These are phyloP conservation scores for Phalangium opilio DNA, from an alignment of 2,888 invertebrate species.

Conservation along the genomic window DNA sequence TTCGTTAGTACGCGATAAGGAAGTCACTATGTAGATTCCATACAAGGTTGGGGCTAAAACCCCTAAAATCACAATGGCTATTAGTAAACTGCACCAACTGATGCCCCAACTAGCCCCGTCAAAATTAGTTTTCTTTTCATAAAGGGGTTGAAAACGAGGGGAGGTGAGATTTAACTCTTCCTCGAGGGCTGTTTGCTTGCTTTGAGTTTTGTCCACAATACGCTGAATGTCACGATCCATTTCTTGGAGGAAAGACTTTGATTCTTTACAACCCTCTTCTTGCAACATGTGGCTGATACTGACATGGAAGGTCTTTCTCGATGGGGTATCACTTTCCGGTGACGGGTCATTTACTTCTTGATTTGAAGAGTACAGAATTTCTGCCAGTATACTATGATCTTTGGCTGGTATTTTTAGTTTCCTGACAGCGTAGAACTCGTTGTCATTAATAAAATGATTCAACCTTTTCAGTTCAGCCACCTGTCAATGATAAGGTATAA, in stretches of 20 bases:
- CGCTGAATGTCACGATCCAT: constrained; percentile 15
- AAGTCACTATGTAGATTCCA: too few species aligned
- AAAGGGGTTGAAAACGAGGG: constrained; percentile 14
- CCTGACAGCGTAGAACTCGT: constrained; percentile 18
- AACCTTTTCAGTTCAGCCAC: constrained; percentile 18
- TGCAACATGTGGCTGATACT: neutral
- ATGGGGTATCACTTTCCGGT: too few species aligned
- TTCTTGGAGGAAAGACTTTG: constrained; percentile 10
- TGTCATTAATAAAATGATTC: constrained; percentile 17
- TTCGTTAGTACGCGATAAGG: too few species aligned
- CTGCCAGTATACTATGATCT: constrained; percentile 17
- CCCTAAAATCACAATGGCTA: constrained; percentile 8
- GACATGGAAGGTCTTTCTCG: neutral
- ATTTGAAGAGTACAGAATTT: constrained; percentile 8
- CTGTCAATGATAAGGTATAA: constrained; percentile 7
- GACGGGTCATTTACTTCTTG: too few species aligned
- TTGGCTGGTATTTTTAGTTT: constrained; percentile 19
- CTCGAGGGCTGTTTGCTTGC: constrained; percentile 14
- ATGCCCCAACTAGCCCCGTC: constrained; percentile 15
- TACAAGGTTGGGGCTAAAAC: constrained; percentile 7
- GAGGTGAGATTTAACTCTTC: constrained; percentile 10
- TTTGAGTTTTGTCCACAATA: constrained; percentile 12
- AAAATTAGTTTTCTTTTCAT: constrained; percentile 5
- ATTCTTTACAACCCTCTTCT: constrained; percentile 5
- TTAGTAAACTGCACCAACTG: constrained; percentile 11